Base-by-base conservation (phyloP, 2,797 vertebrate genomes). In the Ctenopoma multispine region DNA sequence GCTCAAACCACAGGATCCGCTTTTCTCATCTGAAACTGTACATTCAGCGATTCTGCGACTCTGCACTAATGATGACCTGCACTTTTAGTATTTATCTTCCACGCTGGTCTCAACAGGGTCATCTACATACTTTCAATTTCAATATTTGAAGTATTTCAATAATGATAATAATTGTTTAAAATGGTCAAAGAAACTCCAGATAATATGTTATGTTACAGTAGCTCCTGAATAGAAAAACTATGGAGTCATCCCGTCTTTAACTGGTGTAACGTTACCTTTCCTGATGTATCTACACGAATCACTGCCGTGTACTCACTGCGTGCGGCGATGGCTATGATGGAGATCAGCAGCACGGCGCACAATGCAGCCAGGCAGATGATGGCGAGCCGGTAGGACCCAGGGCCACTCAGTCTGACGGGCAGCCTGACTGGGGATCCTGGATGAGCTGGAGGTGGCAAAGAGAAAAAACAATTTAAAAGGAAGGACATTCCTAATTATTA, bases 341-440 rank as follows among this genome's bases (percentile, higher is more conserved):
- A 63, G 73, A 92, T 75, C n/a, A 92, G 58, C 41, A 92, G 83
- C 51, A 90, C 1, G 21, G 4, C 84, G 0, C 87, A 88, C 43
- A 92, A 74, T 2, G 38, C 7, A 0, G 81, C 85, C 66, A 92
- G 63, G 69, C 81, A 82, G 48, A 82, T 15, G 54, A 72, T 80
- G 66, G 80, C 64, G 14, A 83, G 29, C 44, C 83, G 82, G 77
- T 87, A 91, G 1, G 29, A 46, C 29, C 79, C 53, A 2, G 62
- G 51, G n/a, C 70, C 41, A 0, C 72, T 48, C 3, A 0, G 54
- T 21, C 51, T 7, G 14, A 41, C 23, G 53, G n/a, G 2, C 57
- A 18, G 1, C 40, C n/a, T 43, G 53, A 53, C 20, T 0, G 71
- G 57, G 23, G 46, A 17, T 3, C 49, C 69, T 4, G 70, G 23